Evolutionary conservation across 2,113 vertebrate genomes (phyloP).

Genomic region (Thamnophis sirtalis): DNA sequence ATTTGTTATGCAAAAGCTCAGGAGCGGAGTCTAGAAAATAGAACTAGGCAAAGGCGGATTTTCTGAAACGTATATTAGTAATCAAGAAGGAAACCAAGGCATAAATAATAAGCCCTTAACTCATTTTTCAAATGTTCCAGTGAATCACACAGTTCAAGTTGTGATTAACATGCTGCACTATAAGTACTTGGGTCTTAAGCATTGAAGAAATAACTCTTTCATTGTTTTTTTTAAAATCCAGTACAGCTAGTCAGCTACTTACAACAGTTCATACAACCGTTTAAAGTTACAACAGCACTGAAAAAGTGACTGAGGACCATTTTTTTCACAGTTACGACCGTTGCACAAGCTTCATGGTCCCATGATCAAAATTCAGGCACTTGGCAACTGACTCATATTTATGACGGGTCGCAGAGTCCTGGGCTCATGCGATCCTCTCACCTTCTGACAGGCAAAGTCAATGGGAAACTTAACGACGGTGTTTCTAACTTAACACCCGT

Average conservation of each 20-base stretch:
- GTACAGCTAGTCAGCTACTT: background rate
- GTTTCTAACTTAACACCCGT: no score
- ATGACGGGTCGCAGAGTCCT: no score
- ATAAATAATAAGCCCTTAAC: background rate
- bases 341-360: no score
- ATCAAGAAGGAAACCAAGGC: background rate
- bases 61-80: slow-evolving; percentile 1
- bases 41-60: slow-evolving; percentile 17
- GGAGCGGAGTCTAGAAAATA: slow-evolving; percentile 15
- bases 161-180: background rate
- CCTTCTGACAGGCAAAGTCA: no score
- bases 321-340: no score
- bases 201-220: background rate
- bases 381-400: no score
- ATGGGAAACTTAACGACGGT: no score
- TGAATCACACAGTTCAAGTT: background rate
- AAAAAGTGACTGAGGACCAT: background rate
- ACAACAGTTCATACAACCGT: background rate
- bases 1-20: slow-evolving; percentile 13
- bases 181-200: background rate
- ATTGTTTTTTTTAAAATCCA: background rate
- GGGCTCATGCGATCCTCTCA: no score
- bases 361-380: no score
- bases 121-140: background rate
- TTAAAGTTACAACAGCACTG: background rate